These are phyloP conservation scores for Epizoanthus scotinus DNA, from an alignment of 92 coral and sea anemone species.

Conservation along the genomic window DNA sequence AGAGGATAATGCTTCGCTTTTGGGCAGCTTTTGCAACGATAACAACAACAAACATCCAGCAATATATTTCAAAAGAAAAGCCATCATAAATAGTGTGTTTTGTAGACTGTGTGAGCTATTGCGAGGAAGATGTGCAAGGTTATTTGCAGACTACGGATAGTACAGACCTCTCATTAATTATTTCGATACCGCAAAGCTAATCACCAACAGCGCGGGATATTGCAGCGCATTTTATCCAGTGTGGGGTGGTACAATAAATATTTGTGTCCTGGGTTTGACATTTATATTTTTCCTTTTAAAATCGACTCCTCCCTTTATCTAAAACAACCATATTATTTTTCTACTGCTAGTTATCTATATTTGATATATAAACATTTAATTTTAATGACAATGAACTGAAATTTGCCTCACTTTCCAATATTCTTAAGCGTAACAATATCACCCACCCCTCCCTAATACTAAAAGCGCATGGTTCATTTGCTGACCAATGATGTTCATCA, in stretches of 20 bases:
- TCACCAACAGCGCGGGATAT: too few relatives aligned
- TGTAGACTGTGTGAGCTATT: not conserved
- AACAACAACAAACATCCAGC: slow-evolving; percentile 18
- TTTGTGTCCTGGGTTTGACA: too few relatives aligned
- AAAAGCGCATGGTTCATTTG: not conserved
- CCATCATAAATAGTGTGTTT: not conserved
- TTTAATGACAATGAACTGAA: not conserved
- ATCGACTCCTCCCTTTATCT: too few relatives aligned
- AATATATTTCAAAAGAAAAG: not conserved
- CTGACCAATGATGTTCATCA: slow-evolving; percentile 21
- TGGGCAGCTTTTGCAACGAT: slow-evolving; percentile 34
- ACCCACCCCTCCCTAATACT: slow-evolving; percentile 21
- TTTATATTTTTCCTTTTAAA: not conserved
- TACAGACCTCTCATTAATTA: not conserved
- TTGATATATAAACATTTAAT: not conserved
- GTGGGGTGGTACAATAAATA: not conserved
- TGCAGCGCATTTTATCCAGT: not conserved
- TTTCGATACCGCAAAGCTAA: not conserved
- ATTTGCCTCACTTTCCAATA: not conserved
- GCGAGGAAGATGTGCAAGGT: not conserved
- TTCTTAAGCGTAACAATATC: not conserved
- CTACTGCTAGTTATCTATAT: not conserved
- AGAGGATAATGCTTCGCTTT: slow-evolving; percentile 52
- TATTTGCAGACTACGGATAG: slow-evolving; percentile 7
- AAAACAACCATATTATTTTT: not conserved